Base-by-base conservation (phyloP, 2,797 vertebrate genomes). In the Heteromormyrus szaboi region DNA sequence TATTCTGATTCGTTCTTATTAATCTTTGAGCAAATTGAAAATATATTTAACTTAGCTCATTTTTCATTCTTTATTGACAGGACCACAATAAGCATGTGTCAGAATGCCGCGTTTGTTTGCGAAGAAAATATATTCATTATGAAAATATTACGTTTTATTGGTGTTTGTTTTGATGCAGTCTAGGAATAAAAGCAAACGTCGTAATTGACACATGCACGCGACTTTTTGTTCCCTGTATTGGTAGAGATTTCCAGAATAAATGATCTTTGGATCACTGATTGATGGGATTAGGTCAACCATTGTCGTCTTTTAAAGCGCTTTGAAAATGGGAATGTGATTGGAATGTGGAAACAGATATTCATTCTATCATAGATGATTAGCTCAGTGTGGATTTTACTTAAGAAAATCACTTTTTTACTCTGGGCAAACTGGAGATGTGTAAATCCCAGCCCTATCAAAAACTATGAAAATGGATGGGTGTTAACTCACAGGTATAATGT, bases 1-100 rank as follows among this genome's bases (percentile, higher is more conserved):
- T 88, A 33, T 88, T 88, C 62, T 88, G 17, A 65, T 72, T 88
- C 22, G 4, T n/a, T 72, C 62, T 76, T 53, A 72, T 88, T 72
- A 88, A 88, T 88, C 37, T 76, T 88, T 51, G 37, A 72, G 11
- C 33, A 86, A 56, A 86, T 53, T 86, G 12, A 86, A 86, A 86
- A 54, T 86, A 86, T 86, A 37, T 72, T 76, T 76, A 72, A 72
- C 56, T 29, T 50, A 37, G 19, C 33, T 72, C n/a, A 6, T 87
- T 48, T 53, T 33, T 86, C 3, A 3, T 59, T 87, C 17, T 59
- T 87, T 37, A 62, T 14, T 9, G 17, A 87, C 85, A 22, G 46
- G 48, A 14, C 44, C 53, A 22, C 25, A 17, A 87, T 56, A 12
- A 25, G 48, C 25, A 25, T 7, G 22, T 25, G 22, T 29, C 8